Conservation (phyloP, 2,113 vertebrate genomes). For the Piprites chloris region DNA sequence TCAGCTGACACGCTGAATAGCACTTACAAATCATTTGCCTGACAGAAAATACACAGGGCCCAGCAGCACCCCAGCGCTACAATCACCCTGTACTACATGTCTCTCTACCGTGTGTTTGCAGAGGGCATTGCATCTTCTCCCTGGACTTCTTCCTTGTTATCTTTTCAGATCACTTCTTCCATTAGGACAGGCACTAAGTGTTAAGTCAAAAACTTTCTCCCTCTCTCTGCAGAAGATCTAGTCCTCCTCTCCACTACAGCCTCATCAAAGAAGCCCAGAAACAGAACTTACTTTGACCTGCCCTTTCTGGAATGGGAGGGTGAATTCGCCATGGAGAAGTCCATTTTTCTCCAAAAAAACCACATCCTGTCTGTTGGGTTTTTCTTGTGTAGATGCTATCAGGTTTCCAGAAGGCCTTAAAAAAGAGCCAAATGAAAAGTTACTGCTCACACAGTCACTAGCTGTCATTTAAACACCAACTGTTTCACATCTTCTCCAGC, state of each 20-base stretch:
- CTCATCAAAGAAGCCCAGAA: not conserved
- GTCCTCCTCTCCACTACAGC: not conserved
- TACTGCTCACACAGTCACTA: not conserved
- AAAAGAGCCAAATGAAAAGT: not conserved
- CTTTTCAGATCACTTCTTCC: not conserved
- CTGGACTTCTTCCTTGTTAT: not conserved
- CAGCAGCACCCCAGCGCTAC: not conserved
- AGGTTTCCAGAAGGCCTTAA: slow-evolving; percentile 90
- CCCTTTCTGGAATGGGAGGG: slow-evolving; percentile 84
- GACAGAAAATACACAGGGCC: not conserved
- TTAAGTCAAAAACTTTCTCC: not conserved
- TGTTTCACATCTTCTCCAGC: not conserved
- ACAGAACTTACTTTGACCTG: slow-evolving; percentile 79
- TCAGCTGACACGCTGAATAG: not conserved
- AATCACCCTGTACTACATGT: not conserved
- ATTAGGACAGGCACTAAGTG: not conserved
- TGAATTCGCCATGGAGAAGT: slow-evolving; percentile 93
- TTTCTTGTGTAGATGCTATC: slow-evolving; percentile 87
- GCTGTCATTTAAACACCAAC: not conserved
- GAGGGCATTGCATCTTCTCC: not conserved
- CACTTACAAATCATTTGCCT: not conserved
- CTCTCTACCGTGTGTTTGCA: accelerated
- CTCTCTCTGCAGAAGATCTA: not conserved
- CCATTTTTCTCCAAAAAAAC: slow-evolving; percentile 98
- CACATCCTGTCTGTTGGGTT: slow-evolving; percentile 89